phyloP scores from a whole-genome alignment of 2,888 invertebrate species.

The Pristionchus entomophagus region DNA sequence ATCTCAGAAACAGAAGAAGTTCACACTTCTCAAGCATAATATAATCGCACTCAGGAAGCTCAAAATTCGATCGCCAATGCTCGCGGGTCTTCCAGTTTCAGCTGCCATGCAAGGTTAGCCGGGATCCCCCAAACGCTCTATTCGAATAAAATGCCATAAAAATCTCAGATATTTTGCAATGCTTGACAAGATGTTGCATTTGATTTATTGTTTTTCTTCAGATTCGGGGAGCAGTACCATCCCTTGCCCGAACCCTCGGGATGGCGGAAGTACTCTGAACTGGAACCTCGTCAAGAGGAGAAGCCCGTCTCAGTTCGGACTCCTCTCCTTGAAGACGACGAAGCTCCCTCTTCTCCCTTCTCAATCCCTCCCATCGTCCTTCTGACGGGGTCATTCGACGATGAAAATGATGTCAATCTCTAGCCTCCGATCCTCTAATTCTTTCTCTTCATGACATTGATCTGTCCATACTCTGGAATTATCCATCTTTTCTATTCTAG shows the following conservation, averaged over 20 bases:
- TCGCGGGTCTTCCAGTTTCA: conserved; percentile 22
- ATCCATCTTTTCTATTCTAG: background rate
- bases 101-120: background rate
- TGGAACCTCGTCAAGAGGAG: background rate
- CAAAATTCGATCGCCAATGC: conserved; percentile 10
- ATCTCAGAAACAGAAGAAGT: background rate
- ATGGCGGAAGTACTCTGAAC: conserved; percentile 40
- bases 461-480: background rate
- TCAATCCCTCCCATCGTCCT: background rate
- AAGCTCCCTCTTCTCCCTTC: background rate
- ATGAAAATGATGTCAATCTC: conserved; percentile 13
- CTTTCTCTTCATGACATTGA: background rate
- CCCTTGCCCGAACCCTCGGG: background rate
- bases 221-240: conserved; percentile 26
- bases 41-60: background rate
- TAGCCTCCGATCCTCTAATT: background rate
- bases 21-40: no score
- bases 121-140: no score
- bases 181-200: background rate
- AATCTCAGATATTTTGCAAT: no score
- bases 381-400: background rate
- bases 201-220: conserved; percentile 6
- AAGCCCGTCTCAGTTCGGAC: background rate
- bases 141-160: background rate
- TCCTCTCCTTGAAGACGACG: background rate